These are phyloP conservation scores for Hoplodrina ambigua DNA, from an alignment of 2,888 invertebrate species.

Conservation along the genomic window DNA sequence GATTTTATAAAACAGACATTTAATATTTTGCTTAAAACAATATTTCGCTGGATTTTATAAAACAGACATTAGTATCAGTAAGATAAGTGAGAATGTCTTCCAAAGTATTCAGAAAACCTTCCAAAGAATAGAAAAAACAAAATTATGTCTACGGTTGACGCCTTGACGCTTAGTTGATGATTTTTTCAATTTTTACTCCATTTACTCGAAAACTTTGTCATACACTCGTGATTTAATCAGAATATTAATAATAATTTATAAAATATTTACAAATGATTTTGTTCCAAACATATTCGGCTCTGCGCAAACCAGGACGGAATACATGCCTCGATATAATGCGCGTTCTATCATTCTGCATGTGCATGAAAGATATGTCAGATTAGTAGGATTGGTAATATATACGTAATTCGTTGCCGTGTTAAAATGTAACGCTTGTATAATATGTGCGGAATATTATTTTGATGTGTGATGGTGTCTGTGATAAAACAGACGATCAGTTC, in stretches of 20 bases:
- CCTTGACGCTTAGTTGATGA: constrained; percentile 83
- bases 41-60: no score
- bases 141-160: constrained; percentile 84
- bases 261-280: constrained; percentile 74
- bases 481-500: constrained; percentile 67
- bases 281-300: constrained; percentile 60
- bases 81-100: constrained; percentile 27
- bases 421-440: constrained; percentile 74
- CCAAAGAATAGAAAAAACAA: constrained; percentile 64
- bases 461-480: constrained; percentile 64
- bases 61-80: neutral
- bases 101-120: neutral
- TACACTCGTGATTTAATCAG: constrained; percentile 65
- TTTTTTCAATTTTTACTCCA: constrained; percentile 71
- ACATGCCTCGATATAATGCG: constrained; percentile 75
- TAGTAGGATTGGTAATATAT: constrained; percentile 72
- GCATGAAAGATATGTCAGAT: constrained; percentile 87
- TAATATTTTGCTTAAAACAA: no score
- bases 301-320: constrained; percentile 62
- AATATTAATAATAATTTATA: constrained; percentile 58
- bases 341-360: constrained; percentile 85
- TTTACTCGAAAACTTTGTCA: constrained; percentile 58
- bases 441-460: constrained; percentile 61
- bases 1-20: no score
- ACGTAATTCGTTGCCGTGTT: constrained; percentile 77